A percentile compares a stretch with the other conserved stretches of the same genome.
Evolutionary conservation across 2,888 invertebrate species (phyloP).

Genomic region (Melolontha melolontha): DNA sequence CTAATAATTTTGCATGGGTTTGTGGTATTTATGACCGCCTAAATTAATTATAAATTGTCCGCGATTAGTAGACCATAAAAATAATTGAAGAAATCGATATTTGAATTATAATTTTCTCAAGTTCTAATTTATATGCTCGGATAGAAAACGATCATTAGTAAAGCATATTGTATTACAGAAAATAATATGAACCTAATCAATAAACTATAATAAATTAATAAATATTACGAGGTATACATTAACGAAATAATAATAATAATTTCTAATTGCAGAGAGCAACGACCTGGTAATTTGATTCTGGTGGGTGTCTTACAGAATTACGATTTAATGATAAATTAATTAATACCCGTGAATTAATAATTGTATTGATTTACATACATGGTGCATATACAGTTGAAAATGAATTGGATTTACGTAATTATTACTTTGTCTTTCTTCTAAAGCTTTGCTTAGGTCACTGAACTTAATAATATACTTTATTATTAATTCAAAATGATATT

Average conservation of each 20-base stretch:
- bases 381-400: not conserved
- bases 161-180: constrained; percentile 25
- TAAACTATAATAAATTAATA: constrained; percentile 18
- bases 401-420: constrained; percentile 3
- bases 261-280: constrained; percentile 8
- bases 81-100: constrained; percentile 16
- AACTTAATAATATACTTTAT: constrained; percentile 13
- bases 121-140: not conserved
- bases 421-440: constrained; percentile 21
- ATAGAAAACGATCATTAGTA: constrained; percentile 10
- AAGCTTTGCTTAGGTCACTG: constrained; percentile 11
- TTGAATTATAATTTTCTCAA: constrained; percentile 6
- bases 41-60: constrained; percentile 3
- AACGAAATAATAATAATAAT: constrained; percentile 15
- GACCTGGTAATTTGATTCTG: constrained; percentile 37
- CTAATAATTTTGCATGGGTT: constrained; percentile 2
- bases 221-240: constrained; percentile 17
- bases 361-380: constrained; percentile 34
- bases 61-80: constrained; percentile 23
- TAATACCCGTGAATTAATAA: constrained; percentile 34
- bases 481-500: not conserved
- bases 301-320: constrained; percentile 30
- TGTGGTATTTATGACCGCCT: not conserved
- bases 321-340: constrained; percentile 32
- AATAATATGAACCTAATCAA: constrained; percentile 20